Conservation (phyloP, 2,888 invertebrate species). For the Tethea ocularis region DNA sequence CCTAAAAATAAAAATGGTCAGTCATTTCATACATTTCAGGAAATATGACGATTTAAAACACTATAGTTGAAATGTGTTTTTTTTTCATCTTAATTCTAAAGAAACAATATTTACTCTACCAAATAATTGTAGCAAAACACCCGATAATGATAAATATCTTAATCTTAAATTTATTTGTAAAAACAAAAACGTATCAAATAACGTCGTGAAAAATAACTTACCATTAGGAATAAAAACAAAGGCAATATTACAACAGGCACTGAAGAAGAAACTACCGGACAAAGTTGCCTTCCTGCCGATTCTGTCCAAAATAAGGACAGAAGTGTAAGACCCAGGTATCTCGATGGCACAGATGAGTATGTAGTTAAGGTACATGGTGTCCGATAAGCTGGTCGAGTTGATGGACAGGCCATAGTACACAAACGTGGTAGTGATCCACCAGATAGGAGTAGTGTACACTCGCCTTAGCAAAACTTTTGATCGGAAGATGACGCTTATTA, state of each 20-base stretch:
- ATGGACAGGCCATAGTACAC: slow-evolving; percentile 92
- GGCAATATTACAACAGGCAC: slow-evolving; percentile 75
- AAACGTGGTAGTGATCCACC: slow-evolving; percentile 91
- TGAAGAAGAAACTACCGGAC: slow-evolving; percentile 83
- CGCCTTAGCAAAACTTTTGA: slow-evolving; percentile 82
- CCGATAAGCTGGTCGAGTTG: slow-evolving; percentile 88
- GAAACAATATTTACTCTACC: too few relatives aligned
- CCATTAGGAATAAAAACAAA: slow-evolving; percentile 79
- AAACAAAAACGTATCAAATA: too few relatives aligned
- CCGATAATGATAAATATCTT: too few relatives aligned
- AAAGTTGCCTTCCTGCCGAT: slow-evolving; percentile 85
- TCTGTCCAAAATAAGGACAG: slow-evolving; percentile 84
- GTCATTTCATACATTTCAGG: too few relatives aligned
- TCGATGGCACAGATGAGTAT: slow-evolving; percentile 86
- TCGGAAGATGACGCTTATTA: slow-evolving; percentile 65
- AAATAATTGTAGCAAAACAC: too few relatives aligned
- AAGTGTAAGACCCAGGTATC: slow-evolving; percentile 87
- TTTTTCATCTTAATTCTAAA: too few relatives aligned
- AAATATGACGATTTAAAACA: too few relatives aligned
- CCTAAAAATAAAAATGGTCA: neutral
- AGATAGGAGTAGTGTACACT: slow-evolving; percentile 87
- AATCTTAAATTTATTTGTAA: too few relatives aligned
- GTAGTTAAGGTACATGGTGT: slow-evolving; percentile 89
- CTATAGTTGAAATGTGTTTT: too few relatives aligned
- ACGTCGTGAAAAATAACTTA: too few relatives aligned